These are phyloP conservation scores for Stegophylla sp. DNA, from an alignment of 2,888 invertebrate species.

Conservation along the genomic window DNA sequence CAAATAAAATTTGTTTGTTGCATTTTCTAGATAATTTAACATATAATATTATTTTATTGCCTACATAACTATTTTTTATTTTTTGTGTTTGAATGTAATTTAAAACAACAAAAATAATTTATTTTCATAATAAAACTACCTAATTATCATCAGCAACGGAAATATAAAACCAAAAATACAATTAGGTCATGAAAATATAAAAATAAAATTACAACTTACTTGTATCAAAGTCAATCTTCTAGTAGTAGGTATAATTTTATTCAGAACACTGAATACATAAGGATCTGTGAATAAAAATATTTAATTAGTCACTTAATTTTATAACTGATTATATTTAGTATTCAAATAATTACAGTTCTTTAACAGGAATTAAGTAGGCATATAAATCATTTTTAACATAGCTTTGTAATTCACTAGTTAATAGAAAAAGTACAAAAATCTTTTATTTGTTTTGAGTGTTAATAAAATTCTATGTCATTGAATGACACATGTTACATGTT, in stretches of 20 bases:
- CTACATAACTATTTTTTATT: neutral
- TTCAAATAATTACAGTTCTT: neutral
- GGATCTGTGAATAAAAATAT: constrained; percentile 28
- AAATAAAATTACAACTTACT: constrained; percentile 31
- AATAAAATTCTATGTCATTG: no score
- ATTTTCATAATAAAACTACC: neutral
- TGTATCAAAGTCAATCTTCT: neutral
- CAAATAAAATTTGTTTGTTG: neutral
- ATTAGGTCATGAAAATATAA: constrained; percentile 2
- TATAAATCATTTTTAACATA: neutral
- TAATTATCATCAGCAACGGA: neutral
- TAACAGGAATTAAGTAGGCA: neutral
- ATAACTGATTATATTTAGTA: neutral
- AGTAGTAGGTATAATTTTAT: neutral
- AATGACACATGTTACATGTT: no score
- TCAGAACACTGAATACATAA: neutral
- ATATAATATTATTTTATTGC: neutral
- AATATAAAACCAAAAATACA: constrained; percentile 7
- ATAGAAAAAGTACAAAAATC: neutral
- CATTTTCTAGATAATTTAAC: neutral
- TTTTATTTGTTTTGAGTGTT: neutral
- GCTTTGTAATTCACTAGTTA: neutral
- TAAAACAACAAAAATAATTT: neutral
- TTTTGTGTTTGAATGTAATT: neutral
- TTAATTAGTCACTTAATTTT: neutral